These are phyloP conservation scores for Antechinus flavipes DNA, from an alignment of 2,113 vertebrate genomes.

Conservation along the genomic window DNA sequence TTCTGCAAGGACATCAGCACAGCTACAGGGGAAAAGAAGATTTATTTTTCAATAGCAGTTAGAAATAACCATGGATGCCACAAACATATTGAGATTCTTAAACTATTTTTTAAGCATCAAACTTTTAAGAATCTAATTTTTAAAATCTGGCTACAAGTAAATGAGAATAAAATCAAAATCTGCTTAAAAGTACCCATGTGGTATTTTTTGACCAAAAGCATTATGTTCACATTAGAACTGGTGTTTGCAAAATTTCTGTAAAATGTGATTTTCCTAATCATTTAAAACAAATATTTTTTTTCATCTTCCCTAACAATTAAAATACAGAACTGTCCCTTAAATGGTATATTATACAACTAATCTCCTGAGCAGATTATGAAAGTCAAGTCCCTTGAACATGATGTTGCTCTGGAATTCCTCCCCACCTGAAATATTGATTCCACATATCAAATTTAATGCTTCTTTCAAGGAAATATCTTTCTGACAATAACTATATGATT, in stretches of 20 bases:
- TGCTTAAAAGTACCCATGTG: neutral
- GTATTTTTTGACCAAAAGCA: neutral
- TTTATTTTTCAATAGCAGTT: conserved; percentile 47
- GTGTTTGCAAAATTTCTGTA: conserved; percentile 18
- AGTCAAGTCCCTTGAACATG: neutral
- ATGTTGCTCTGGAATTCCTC: neutral
- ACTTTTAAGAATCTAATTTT: conserved; percentile 1
- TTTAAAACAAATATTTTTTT: neutral
- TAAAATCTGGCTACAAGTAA: conserved; percentile 31
- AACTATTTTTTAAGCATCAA: conserved; percentile 17
- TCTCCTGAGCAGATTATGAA: neutral
- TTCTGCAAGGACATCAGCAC: conserved; percentile 87
- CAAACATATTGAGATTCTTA: neutral
- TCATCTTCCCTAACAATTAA: neutral
- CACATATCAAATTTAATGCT: neutral
- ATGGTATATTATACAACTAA: neutral
- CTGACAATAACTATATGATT: neutral
- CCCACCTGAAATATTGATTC: neutral
- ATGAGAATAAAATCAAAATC: conserved; percentile 29
- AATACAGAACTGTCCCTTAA: neutral
- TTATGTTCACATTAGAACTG: conserved; percentile 21
- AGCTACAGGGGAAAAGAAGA: conserved; percentile 82
- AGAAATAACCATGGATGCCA: conserved; percentile 15
- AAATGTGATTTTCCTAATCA: neutral
- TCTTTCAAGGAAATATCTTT: neutral